Percentiles rank a stretch among this genome's conserved stretches.
Conservation (phyloP, 1,140 invertebrate species). For the Hermetia illucens region DNA sequence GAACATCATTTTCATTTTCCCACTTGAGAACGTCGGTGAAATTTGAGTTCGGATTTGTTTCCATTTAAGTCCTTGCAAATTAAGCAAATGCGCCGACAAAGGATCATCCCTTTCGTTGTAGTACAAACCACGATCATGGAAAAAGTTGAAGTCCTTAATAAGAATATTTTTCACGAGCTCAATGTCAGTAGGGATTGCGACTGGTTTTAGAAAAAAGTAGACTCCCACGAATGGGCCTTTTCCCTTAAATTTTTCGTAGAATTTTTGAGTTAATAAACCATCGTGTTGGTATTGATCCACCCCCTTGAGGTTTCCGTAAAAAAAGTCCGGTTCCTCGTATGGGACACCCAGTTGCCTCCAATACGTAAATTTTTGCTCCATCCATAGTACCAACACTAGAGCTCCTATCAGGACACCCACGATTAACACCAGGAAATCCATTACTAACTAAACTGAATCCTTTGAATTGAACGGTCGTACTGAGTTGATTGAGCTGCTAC, state of each 20-base stretch:
- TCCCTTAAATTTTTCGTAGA: neutral
- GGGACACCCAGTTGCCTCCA: slow-evolving; percentile 9
- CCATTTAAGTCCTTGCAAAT: slow-evolving; percentile 34
- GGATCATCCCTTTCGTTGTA: slow-evolving; percentile 31
- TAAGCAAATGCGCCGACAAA: slow-evolving; percentile 29
- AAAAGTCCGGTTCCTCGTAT: neutral
- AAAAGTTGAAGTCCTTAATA: too few relatives aligned
- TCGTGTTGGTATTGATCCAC: neutral
- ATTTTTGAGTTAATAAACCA: neutral
- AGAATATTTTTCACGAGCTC: too few relatives aligned
- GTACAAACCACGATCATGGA: slow-evolving; percentile 28
- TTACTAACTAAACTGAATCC: too few relatives aligned
- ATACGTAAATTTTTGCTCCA: slow-evolving; percentile 4
- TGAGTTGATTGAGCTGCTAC: too few relatives aligned
- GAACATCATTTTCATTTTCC: slow-evolving; percentile 37
- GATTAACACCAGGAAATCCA: too few relatives aligned
- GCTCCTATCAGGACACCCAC: too few relatives aligned
- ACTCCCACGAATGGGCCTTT: slow-evolving; percentile 8
- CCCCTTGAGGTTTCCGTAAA: neutral
- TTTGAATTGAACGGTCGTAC: too few relatives aligned
- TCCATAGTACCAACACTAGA: too few relatives aligned
- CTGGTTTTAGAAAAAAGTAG: too few relatives aligned
- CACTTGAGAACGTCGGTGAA: slow-evolving; percentile 33
- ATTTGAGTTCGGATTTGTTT: slow-evolving; percentile 31
- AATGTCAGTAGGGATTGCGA: too few relatives aligned